Conservation (phyloP, 1,140 invertebrate genomes). For the Drosophila pallidifrons region DNA sequence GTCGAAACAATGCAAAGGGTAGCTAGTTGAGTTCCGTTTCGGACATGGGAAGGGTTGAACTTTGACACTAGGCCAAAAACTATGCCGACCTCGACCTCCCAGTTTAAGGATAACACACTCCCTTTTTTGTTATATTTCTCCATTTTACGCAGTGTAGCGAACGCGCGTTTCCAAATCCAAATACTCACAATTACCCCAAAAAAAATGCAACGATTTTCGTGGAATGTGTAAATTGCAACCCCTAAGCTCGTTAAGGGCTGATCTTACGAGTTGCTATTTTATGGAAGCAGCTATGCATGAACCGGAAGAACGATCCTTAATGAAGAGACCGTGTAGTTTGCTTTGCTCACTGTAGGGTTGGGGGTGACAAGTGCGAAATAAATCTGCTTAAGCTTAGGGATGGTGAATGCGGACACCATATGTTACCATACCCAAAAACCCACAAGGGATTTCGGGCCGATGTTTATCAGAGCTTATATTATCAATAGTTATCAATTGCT, state of each 20-base stretch:
- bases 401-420: neutral
- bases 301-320: slow-evolving; percentile 7
- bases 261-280: slow-evolving; percentile 13
- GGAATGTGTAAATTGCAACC: slow-evolving; percentile 46
- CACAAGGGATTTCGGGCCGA: no score
- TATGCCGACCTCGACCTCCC: slow-evolving; percentile 29
- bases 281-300: neutral
- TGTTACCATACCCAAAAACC: neutral
- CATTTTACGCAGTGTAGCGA: slow-evolving; percentile 49
- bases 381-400: slow-evolving; percentile 1
- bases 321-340: neutral
- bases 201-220: slow-evolving; percentile 47
- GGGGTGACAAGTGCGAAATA: neutral
- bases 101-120: slow-evolving; percentile 27
- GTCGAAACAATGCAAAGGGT: slow-evolving; percentile 18
- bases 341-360: neutral
- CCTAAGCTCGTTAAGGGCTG: slow-evolving; percentile 58
- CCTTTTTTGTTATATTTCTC: slow-evolving; percentile 42
- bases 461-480: no score
- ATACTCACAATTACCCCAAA: slow-evolving; percentile 63
- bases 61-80: slow-evolving; percentile 21
- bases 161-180: slow-evolving; percentile 48
- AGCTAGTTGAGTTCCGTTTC: slow-evolving; percentile 11
- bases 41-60: slow-evolving; percentile 52
- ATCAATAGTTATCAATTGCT: no score